phyloP scores from a whole-genome alignment of 2,888 invertebrate genomes.

The Eilema griseolum region DNA sequence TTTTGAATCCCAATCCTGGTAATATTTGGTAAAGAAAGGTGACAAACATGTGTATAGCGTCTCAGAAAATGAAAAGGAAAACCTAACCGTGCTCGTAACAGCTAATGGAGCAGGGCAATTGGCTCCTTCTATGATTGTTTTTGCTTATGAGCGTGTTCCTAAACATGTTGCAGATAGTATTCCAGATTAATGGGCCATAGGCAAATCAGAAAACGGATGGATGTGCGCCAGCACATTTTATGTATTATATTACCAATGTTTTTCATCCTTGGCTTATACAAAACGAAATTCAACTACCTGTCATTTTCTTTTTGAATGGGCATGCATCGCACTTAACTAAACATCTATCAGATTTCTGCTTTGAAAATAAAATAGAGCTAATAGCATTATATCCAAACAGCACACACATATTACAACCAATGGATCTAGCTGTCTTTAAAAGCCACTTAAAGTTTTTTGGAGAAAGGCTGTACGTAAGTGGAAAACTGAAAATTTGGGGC shows the following conservation, averaged over 20 bases:
- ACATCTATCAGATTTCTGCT: conserved; percentile 21
- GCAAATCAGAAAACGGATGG: conserved; percentile 19
- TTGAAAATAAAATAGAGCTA: conserved; percentile 16
- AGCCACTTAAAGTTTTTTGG: neutral
- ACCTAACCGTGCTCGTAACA: conserved; percentile 44
- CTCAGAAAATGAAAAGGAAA: conserved; percentile 51
- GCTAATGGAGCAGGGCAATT: conserved; percentile 46
- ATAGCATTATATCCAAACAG: conserved; percentile 18
- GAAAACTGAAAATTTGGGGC: neutral
- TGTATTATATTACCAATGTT: conserved; percentile 18
- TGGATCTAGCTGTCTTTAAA: conserved; percentile 15
- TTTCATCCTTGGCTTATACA: conserved; percentile 23
- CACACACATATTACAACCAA: conserved; percentile 15
- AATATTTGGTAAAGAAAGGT: conserved; percentile 59
- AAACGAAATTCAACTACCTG: conserved; percentile 38
- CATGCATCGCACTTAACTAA: conserved; percentile 37
- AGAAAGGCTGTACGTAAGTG: neutral
- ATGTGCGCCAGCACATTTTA: conserved; percentile 16
- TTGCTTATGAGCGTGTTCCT: conserved; percentile 15
- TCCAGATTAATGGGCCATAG: conserved; percentile 24
- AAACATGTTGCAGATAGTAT: too few species aligned
- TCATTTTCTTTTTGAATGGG: conserved; percentile 35
- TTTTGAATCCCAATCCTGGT: conserved; percentile 56
- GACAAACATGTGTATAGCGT: conserved; percentile 49
- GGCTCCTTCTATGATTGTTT: conserved; percentile 48